Evolutionary conservation across 2,113 vertebrate species (phyloP).

Genomic region (Tragelaphus buxtoni): DNA sequence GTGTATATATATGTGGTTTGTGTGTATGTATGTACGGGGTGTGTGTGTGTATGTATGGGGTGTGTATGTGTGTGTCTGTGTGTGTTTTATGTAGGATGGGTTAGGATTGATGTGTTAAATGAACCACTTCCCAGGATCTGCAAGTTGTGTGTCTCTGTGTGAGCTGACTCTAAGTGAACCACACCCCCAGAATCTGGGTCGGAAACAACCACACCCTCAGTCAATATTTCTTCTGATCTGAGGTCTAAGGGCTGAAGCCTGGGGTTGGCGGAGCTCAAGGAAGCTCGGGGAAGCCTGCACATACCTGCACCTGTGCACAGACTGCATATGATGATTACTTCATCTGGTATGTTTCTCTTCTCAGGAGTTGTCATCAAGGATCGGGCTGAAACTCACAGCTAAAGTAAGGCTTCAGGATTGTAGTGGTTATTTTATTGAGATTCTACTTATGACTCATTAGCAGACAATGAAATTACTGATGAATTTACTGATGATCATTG

Average conservation of each 20-base stretch:
- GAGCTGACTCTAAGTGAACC: neutral
- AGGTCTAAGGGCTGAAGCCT: neutral
- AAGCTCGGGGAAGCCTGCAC: neutral
- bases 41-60: neutral
- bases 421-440: neutral
- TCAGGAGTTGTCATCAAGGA: neutral
- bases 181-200: too few species aligned
- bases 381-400: neutral
- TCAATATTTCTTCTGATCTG: neutral
- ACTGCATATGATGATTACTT: neutral
- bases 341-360: neutral
- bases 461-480: neutral
- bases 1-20: neutral
- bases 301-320: fast-evolving
- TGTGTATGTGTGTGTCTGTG: neutral
- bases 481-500: neutral
- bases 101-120: neutral
- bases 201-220: neutral
- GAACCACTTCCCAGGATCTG: neutral
- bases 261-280: fast-evolving
- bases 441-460: neutral
- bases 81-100: neutral
- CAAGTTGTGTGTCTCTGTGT: neutral
- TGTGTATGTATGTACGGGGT: neutral
- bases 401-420: neutral